Evolutionary conservation across 2,888 invertebrate species (phyloP), one percentile per base, ranked within the genome.

Genomic region (Cryptus armator): DNA sequence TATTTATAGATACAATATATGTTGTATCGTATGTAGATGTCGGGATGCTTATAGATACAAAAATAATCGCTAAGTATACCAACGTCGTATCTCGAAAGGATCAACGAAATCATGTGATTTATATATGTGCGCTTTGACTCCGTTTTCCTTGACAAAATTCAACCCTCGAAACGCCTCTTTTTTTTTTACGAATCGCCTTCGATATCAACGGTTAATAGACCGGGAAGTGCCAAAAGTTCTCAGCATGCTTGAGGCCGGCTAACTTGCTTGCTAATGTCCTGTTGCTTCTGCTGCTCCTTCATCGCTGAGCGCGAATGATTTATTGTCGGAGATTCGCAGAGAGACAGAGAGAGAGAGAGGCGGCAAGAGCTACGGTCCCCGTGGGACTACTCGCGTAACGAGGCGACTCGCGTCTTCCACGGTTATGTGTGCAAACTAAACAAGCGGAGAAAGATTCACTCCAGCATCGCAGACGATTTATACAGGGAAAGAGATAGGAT

Each of bases 1-100:
- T 91, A 91, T 91, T 91, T 91, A 90, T 91, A 90, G 87, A 86
- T 80, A 56, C 9, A 5, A 37, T 37, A 83, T 82, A 85, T 51
- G 37, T 37, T 76, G 9, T 76, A 76, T 66, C 46, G 62, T 16
- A 64, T 32, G 51, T 64, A n/a, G 19, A 48, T 37, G 9, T 32
- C 37, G 9, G 37, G 19, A 51, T 48, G 48, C 62, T 16, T 64
- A 16, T 62, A 64, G 75, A 16, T 75, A 48, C 5, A 24, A 44
- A 75, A 29, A 76, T 75, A 77, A 81, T 79, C 67, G 59, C 16
- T 44, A 37, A 37, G 37, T 37, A 37, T 7, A 37, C 6, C 37
- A 37, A 29, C 12, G 64, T 66, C 66, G 66, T 72, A 66, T 44
- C 43, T 66, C 67, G 9, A 68, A 10, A 37, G 37, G 29, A 46